These are phyloP conservation scores for Montipora efflorescens DNA, from an alignment of 64 coral and sea anemone species.

Conservation along the genomic window DNA sequence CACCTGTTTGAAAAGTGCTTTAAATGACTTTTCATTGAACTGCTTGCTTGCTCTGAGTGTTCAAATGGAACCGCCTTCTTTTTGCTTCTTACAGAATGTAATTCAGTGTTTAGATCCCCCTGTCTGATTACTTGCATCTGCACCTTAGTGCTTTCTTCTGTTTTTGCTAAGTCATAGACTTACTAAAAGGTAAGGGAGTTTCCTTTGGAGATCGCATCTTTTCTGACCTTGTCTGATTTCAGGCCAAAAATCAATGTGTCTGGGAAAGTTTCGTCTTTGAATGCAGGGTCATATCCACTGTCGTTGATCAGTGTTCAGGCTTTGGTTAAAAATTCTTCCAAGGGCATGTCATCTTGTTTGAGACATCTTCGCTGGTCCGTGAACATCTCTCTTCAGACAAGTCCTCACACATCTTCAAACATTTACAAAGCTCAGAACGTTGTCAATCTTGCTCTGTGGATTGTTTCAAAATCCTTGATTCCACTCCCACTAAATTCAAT, in stretches of 20 bases:
- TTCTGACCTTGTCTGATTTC: background rate
- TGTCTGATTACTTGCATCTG: background rate
- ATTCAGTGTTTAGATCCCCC: too few relatives aligned
- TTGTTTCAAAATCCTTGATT: too few relatives aligned
- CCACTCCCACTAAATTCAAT: too few relatives aligned
- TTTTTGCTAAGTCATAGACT: background rate
- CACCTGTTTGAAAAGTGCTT: background rate
- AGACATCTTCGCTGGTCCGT: conserved; percentile 36
- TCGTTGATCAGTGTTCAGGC: background rate
- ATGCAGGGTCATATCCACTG: background rate
- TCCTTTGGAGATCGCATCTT: background rate
- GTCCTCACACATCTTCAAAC: too few relatives aligned
- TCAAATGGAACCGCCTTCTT: background rate
- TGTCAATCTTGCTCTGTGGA: too few relatives aligned
- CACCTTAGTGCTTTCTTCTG: background rate
- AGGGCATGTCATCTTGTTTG: background rate
- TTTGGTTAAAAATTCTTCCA: conserved; percentile 48
- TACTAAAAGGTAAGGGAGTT: background rate
- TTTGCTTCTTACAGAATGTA: background rate
- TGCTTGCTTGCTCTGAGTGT: background rate
- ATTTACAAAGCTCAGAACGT: too few relatives aligned
- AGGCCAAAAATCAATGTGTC: background rate
- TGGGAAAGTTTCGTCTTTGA: background rate
- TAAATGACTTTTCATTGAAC: background rate
- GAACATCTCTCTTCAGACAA: background rate